Percentiles rank a stretch among this genome's conserved stretches.
Conservation (phyloP, 1,140 invertebrate species). For the Polyergus mexicanus region DNA sequence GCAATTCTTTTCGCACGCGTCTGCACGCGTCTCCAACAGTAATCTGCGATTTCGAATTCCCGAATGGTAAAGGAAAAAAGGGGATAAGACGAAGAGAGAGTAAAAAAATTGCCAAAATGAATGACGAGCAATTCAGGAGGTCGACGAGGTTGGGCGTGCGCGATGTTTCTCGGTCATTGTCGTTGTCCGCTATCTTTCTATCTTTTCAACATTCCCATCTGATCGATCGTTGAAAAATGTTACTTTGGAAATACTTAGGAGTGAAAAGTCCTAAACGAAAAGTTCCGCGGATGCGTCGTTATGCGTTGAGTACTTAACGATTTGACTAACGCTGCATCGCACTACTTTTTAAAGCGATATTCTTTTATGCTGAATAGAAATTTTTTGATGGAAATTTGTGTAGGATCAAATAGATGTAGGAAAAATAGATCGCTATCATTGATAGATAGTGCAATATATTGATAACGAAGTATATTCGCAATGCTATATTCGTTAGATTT, state of each 20-base stretch:
- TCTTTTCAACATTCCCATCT: background rate
- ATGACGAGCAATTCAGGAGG: constrained; percentile 61
- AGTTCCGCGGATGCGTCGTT: constrained; percentile 3
- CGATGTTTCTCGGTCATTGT: constrained; percentile 24
- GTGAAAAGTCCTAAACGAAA: background rate
- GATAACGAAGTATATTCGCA: background rate
- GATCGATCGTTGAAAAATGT: constrained; percentile 53
- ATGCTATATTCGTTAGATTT: constrained; percentile 8
- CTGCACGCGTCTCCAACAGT: constrained; percentile 24
- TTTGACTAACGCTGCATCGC: background rate
- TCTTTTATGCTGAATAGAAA: background rate
- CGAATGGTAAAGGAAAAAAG: background rate
- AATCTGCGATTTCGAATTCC: constrained; percentile 60
- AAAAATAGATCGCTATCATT: constrained; percentile 14
- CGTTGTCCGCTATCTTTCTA: background rate
- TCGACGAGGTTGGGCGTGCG: constrained; percentile 6
- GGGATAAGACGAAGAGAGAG: background rate
- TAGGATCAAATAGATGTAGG: background rate
- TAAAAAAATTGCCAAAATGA: constrained; percentile 51
- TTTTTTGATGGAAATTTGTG: background rate
- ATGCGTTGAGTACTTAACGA: constrained; percentile 34
- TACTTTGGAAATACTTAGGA: constrained; percentile 28
- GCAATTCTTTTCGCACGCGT: background rate
- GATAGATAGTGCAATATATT: background rate
- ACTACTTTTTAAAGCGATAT: background rate